A percentile compares a stretch with the other conserved stretches of the same genome.
phyloP scores from a whole-genome alignment of 37 sponge, comb jelly and placozoan species.

The Dysidea cf. avara region DNA sequence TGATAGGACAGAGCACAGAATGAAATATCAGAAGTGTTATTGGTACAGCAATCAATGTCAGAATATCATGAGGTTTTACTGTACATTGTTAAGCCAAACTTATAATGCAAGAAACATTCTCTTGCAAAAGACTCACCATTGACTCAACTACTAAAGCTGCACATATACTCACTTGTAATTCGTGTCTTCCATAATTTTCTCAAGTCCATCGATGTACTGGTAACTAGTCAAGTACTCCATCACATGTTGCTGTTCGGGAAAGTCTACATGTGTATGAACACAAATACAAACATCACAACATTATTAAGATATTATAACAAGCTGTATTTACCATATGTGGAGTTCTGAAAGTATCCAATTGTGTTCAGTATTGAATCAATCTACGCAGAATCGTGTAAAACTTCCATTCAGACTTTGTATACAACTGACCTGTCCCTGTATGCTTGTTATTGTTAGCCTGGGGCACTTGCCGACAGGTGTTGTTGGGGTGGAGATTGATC shows the following conservation, averaged over 20 bases:
- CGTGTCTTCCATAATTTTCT: slow-evolving; percentile 74
- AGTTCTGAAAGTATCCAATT: slow-evolving; percentile 73
- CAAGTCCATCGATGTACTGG: slow-evolving; percentile 79
- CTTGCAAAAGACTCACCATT: no score
- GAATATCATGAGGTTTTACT: no score
- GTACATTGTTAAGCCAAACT: no score
- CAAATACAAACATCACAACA: not conserved
- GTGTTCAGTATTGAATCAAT: slow-evolving; percentile 38
- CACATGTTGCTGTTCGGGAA: no score
- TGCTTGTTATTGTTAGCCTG: no score
- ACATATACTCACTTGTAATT: slow-evolving; percentile 77
- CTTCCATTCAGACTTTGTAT: not conserved
- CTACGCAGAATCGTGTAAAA: slow-evolving; percentile 9
- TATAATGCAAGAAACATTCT: no score
- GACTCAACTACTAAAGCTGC: no score
- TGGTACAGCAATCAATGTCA: no score
- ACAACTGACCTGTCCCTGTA: not conserved
- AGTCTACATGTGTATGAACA: not conserved
- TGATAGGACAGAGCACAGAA: no score
- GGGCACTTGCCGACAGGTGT: not conserved
- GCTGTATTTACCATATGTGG: slow-evolving; percentile 51
- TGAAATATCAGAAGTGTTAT: no score
- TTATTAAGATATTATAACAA: not conserved
- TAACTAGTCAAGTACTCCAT: slow-evolving; percentile 48
- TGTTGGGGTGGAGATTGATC: not conserved